phyloP scores from a whole-genome alignment of 2,888 invertebrate genomes.

The Ramazzottius varieornatus region DNA sequence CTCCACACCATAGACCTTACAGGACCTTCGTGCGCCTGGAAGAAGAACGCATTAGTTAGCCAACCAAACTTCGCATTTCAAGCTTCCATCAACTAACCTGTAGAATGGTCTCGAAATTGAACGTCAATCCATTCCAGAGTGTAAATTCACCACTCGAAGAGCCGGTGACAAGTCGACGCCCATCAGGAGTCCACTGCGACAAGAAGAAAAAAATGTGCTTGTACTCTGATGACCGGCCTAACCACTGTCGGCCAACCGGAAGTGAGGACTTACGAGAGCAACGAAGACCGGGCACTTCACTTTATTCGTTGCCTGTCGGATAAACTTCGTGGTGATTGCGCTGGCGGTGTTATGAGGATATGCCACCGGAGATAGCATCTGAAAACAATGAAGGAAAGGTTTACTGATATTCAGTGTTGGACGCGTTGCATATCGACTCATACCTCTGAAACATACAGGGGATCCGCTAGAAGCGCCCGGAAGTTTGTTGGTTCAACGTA shows the following conservation, averaged over 20 bases:
- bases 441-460: neutral
- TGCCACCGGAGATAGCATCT: conserved; percentile 64
- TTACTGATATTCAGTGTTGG: too few species aligned
- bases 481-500: neutral
- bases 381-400: too few species aligned
- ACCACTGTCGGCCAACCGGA: neutral
- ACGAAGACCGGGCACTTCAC: conserved; percentile 97
- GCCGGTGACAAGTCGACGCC: conserved; percentile 80
- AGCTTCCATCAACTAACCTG: conserved; percentile 34
- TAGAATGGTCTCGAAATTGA: conserved; percentile 99
- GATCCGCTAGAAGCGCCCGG: neutral
- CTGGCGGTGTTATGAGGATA: conserved; percentile 48
- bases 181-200: conserved; percentile 80
- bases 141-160: conserved; percentile 98
- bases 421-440: too few species aligned
- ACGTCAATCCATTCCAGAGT: conserved; percentile 97
- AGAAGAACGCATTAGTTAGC: conserved; percentile 7
- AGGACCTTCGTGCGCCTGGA: conserved; percentile 87
- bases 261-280: conserved; percentile 37
- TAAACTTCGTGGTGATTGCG: conserved; percentile 49
- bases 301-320: conserved; percentile 98
- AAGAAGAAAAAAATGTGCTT: too few species aligned
- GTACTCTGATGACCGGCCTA: neutral
- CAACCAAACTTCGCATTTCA: neutral
- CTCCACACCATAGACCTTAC: conserved; percentile 99